Conservation (phyloP, 1,140 invertebrate genomes). For the Protaetia brevitarsis region DNA sequence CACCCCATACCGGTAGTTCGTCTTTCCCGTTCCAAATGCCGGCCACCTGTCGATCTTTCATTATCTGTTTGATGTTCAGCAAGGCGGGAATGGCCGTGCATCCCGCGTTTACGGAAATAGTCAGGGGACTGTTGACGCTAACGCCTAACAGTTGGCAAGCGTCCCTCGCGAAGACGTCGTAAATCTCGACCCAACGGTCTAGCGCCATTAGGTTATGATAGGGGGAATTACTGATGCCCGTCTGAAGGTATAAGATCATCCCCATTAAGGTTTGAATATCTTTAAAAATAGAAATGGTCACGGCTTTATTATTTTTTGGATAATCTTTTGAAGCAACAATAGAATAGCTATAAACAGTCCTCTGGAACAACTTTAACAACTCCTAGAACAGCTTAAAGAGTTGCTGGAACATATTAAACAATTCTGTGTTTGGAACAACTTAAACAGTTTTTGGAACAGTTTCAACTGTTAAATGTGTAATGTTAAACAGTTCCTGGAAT, state of each 20-base stretch:
- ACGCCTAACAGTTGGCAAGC: slow-evolving; percentile 88
- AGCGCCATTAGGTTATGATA: slow-evolving; percentile 77
- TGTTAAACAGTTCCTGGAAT: background rate
- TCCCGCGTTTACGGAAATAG: slow-evolving; percentile 81
- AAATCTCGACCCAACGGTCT: slow-evolving; percentile 72
- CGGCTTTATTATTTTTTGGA: no score
- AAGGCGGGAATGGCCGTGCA: slow-evolving; percentile 90
- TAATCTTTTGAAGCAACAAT: background rate
- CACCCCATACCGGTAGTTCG: slow-evolving; percentile 93
- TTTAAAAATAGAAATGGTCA: slow-evolving; percentile 39
- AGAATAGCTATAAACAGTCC: background rate
- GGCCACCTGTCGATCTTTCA: slow-evolving; percentile 91
- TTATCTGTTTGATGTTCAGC: slow-evolving; percentile 92
- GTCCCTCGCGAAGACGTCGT: slow-evolving; percentile 88
- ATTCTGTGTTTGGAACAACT: no score
- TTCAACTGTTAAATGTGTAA: background rate
- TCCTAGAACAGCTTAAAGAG: no score
- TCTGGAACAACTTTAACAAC: background rate
- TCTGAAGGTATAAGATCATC: slow-evolving; percentile 76
- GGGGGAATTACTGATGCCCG: slow-evolving; percentile 76
- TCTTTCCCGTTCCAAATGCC: slow-evolving; percentile 94
- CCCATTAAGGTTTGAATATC: slow-evolving; percentile 87
- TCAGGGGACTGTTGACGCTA: slow-evolving; percentile 72
- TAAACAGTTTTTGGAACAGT: background rate
- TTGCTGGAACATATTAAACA: no score